Base-by-base conservation (phyloP, 2,888 invertebrate genomes). In the Tetropium fuscum region DNA sequence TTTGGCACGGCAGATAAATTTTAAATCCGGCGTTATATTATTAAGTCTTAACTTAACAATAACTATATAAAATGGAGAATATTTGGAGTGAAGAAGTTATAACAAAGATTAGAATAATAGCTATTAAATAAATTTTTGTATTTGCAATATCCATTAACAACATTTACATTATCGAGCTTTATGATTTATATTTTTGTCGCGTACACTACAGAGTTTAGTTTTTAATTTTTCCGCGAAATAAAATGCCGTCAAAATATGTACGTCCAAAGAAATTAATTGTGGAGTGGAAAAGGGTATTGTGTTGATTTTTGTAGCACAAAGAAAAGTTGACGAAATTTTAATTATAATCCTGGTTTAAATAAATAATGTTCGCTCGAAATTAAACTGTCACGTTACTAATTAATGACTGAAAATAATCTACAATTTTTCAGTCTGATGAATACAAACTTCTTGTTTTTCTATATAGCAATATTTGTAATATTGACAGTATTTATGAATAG, bases 321-420 rank as follows among this genome's bases (percentile, higher is more conserved):
- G 43, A 53, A 40, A 53, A 58, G 34, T 58, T 58, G 58, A 53
- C 58, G 45, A 54, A 54, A 47, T 58, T 58, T 58, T 53, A 58
- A 58, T 58, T 48, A 58, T 47, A 53, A 41, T 47, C 41, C 41
- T 27, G 44, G 1, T 53, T 40, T 45, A 41, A 53, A 53, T 61
- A 45, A 47, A 56, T 40, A 53, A 61, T 58, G 53, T 48, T 32
- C 36, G 53, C 47, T 47, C 36, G 36, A 61, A 61, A 61, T 58
- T 53, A 53, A 58, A 61, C 40, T 61, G 61, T 45, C 56, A 61
- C 41, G 30, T 30, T 53, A 41, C 22, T 58, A 58, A 58, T 58
- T 58, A 58, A 58, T 58, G 47, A 41, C 47, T 53, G 43, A 13
- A 58, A 47, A 48, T 43, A 57, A 57, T 43, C 48, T 36, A 30